These are phyloP conservation scores for Pseudococcus viburni DNA, from an alignment of 2,888 invertebrate genomes.

Conservation along the genomic window DNA sequence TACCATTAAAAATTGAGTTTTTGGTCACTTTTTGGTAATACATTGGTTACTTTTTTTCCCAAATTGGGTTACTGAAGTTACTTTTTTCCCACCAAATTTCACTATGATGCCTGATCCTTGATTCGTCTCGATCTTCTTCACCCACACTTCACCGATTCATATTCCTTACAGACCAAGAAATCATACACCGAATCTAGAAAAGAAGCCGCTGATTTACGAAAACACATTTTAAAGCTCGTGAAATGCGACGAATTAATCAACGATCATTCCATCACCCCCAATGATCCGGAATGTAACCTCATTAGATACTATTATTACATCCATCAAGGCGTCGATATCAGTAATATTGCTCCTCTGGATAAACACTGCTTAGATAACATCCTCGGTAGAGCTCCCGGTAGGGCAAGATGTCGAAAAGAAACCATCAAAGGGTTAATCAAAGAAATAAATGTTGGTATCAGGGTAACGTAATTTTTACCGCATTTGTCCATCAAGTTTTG, in stretches of 20 bases:
- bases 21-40: too few relatives aligned
- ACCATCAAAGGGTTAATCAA: neutral
- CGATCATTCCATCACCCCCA: constrained; percentile 71
- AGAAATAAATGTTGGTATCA: constrained; percentile 40
- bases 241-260: constrained; percentile 11
- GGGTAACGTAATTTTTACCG: neutral
- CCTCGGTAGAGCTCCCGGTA: constrained; percentile 77
- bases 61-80: too few relatives aligned
- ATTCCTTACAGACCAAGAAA: neutral
- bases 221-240: constrained; percentile 52
- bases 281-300: constrained; percentile 79
- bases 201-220: constrained; percentile 41
- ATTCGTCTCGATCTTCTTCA: too few relatives aligned
- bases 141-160: neutral
- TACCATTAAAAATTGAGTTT: too few relatives aligned
- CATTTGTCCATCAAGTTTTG: neutral
- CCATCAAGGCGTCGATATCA: constrained; percentile 90
- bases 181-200: neutral
- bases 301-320: constrained; percentile 92
- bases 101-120: too few relatives aligned
- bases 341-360: constrained; percentile 89
- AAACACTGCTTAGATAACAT: constrained; percentile 81
- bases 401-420: constrained; percentile 72
- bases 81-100: too few relatives aligned
- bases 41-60: too few relatives aligned